phyloP scores from a whole-genome alignment of 2,797 vertebrate genomes.

The Pseudochirops corinnae region DNA sequence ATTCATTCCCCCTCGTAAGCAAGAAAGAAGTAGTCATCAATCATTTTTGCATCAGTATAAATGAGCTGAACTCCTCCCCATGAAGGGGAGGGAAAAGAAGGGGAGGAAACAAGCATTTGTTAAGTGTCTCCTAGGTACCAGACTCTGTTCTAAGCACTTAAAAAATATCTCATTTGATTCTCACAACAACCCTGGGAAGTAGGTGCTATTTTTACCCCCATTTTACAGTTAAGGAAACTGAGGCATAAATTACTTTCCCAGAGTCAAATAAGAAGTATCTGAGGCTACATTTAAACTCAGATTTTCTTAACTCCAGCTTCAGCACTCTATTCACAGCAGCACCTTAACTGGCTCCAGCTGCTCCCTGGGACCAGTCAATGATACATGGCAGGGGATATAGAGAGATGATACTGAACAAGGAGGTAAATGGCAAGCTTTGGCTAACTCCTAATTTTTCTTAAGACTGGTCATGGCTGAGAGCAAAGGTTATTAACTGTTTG shows the following conservation, averaged over 20 bases:
- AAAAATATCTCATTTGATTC: not conserved
- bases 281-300: not conserved
- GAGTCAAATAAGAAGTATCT: not conserved
- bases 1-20: not conserved
- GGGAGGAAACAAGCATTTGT: not conserved
- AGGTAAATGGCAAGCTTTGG: not conserved
- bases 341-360: not conserved
- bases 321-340: not conserved
- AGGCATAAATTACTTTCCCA: not conserved
- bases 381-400: not conserved
- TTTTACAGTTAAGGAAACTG: not conserved
- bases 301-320: not conserved
- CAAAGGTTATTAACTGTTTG: not conserved
- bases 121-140: not conserved
- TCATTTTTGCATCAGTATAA: not conserved
- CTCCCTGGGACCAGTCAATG: not conserved
- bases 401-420: not conserved
- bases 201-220: not conserved
- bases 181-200: not conserved
- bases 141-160: not conserved
- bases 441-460: not conserved
- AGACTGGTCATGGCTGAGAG: not conserved
- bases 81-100: not conserved
- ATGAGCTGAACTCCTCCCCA: not conserved
- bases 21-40: not conserved